phyloP scores from a whole-genome alignment of 2,888 invertebrate species.

The Dryobota labecula region DNA sequence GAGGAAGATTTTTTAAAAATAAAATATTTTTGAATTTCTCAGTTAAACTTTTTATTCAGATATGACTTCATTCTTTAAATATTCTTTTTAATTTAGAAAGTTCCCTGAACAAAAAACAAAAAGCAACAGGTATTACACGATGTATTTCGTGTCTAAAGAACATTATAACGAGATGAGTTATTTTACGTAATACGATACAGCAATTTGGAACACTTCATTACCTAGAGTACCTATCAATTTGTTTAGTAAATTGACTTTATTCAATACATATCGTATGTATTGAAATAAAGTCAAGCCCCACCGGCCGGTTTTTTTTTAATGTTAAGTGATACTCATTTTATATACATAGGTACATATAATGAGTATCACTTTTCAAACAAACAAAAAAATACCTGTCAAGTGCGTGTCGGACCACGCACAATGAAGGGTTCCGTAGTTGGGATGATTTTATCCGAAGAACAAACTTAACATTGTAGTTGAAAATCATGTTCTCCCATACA shows the following conservation, averaged over 20 bases:
- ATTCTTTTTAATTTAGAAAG: constrained; percentile 47
- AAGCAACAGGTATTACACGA: constrained; percentile 40
- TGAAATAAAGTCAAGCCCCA: too few species aligned
- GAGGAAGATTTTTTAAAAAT: constrained; percentile 34
- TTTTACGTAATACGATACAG: constrained; percentile 30
- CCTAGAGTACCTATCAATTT: constrained; percentile 14
- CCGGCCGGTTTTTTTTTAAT: too few species aligned
- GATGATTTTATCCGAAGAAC: too few species aligned
- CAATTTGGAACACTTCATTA: constrained; percentile 28
- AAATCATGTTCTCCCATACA: too few species aligned
- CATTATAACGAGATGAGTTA: constrained; percentile 29
- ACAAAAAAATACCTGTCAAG: too few species aligned
- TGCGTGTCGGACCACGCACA: too few species aligned
- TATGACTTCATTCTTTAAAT: constrained; percentile 48
- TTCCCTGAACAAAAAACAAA: constrained; percentile 25
- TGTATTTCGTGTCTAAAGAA: constrained; percentile 36
- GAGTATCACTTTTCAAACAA: neutral
- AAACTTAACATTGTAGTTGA: too few species aligned
- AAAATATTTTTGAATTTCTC: constrained; percentile 38
- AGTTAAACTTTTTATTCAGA: constrained; percentile 34
- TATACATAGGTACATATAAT: neutral
- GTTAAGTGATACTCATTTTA: too few species aligned
- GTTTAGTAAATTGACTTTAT: constrained; percentile 14
- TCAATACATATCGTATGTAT: neutral
- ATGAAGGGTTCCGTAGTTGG: too few species aligned